Evolutionary conservation across 2,797 vertebrate genomes (phyloP), one percentile per base, ranked within the genome.

Genomic region (Xiphorhynchus erythropygius): DNA sequence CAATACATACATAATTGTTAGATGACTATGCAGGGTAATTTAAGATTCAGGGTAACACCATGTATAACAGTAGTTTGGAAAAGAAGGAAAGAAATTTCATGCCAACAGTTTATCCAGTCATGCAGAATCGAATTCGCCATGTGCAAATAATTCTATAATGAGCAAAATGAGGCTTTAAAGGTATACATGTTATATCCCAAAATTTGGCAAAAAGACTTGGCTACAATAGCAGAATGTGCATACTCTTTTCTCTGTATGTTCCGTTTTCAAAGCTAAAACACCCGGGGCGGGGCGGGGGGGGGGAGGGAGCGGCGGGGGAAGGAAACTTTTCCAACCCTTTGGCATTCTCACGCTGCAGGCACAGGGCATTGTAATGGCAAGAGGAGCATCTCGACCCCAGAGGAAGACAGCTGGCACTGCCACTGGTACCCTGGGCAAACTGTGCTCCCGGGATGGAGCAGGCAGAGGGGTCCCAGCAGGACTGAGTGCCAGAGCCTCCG

Each of bases 141-240:
- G 52, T 53, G 53, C 41, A 96, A 96, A 82, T 39, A 94, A 74
- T 79, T 96, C 47, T 85, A 55, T 84, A 93, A 92, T 55, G 46
- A 90, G 46, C 35, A 88, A 77, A 91, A 85, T 33, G 62, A 86
- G 65, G 42, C 33, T 91, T 79, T 93, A 77, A 94, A 88, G 52
- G 77, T 60, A n/a, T 56, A 30, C 52, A 69, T 60, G 27, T 28
- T 81, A 4, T 46, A 69, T 62, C n/a, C 63, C 41, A 83, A 91
- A 91, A 65, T 30, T 11, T 59, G 59, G 32, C 17, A 2, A 10
- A 27, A 52, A 85, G 47, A 39, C n/a, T 60, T 92, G 60, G 44
- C 50, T 52, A 63, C 68, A 74, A 70, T 10, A 41, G 69, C 28
- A 76, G 68, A 69, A 77, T 67, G 47, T 62, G 56, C 5, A 63